Conservation (phyloP, 1,140 invertebrate genomes). For the Cotesia typhae region DNA sequence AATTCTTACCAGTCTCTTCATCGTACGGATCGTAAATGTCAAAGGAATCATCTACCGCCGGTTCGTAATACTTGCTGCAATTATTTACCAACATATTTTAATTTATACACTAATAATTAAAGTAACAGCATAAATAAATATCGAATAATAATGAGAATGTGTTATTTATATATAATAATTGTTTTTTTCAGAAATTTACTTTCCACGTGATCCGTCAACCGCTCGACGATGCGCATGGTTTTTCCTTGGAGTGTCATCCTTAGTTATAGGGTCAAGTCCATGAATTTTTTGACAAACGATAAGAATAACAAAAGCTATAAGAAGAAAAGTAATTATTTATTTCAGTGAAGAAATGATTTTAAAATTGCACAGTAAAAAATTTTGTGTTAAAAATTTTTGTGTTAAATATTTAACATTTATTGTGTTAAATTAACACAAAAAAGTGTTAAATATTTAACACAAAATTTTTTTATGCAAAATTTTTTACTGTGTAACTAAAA, state of each 20-base stretch:
- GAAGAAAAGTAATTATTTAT: neutral
- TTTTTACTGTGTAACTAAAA: neutral
- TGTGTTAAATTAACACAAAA: too few species aligned
- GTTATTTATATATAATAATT: too few species aligned
- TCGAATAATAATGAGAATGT: neutral
- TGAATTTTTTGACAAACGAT: neutral
- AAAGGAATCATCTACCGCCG: constrained; percentile 57
- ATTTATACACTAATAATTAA: neutral
- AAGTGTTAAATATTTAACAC: too few species aligned
- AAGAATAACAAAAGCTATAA: neutral
- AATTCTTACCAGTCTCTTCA: constrained; percentile 51
- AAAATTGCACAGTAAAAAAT: too few species aligned
- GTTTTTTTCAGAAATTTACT: constrained; percentile 42
- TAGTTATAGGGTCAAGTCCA: neutral
- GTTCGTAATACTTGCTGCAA: constrained; percentile 58
- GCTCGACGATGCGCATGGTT: neutral
- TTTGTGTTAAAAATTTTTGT: too few species aligned
- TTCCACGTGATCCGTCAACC: constrained; percentile 53
- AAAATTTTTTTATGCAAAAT: too few species aligned
- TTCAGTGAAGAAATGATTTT: neutral
- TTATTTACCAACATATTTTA: neutral
- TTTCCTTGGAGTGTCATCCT: neutral
- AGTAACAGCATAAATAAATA: constrained; percentile 14
- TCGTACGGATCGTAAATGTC: constrained; percentile 57
- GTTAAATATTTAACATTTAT: too few species aligned